Conservation (phyloP, 2,113 vertebrate species). For the Callaeas wilsoni region DNA sequence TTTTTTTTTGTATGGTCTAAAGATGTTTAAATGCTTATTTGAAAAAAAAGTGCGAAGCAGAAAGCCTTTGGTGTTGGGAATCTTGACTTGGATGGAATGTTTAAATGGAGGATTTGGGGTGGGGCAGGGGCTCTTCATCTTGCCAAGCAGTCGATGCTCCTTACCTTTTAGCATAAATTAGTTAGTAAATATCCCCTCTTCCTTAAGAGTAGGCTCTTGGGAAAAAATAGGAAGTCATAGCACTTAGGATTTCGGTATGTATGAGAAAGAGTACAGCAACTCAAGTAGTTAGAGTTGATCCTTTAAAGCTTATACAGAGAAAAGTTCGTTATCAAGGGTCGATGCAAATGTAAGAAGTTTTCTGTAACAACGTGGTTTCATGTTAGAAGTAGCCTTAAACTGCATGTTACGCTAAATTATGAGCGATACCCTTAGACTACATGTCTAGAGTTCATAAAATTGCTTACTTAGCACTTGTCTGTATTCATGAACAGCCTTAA, state of each 20-base stretch:
- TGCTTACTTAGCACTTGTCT: not conserved
- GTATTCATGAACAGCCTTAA: not conserved
- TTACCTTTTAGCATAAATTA: not conserved
- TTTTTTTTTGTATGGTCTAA: constrained; percentile 44
- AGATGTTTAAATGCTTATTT: constrained; percentile 53
- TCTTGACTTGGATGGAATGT: not conserved
- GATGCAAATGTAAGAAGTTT: not conserved
- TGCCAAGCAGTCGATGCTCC: not conserved
- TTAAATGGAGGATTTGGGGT: constrained; percentile 13
- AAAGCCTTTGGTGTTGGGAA: not conserved
- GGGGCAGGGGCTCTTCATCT: not conserved
- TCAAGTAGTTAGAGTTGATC: not conserved
- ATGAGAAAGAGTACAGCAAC: not conserved
- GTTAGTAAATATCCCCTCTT: not conserved
- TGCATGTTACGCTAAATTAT: not conserved
- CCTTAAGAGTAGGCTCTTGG: not conserved
- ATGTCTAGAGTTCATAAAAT: not conserved
- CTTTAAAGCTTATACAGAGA: not conserved
- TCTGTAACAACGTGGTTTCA: not conserved
- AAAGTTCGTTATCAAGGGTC: not conserved
- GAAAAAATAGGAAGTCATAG: not conserved
- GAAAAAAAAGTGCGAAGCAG: not conserved
- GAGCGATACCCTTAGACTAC: not conserved
- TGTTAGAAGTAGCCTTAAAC: not conserved
- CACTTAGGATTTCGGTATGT: not conserved